Evolutionary conservation across 2,113 vertebrate species (phyloP).

Genomic region (Pomatostomus ruficeps): DNA sequence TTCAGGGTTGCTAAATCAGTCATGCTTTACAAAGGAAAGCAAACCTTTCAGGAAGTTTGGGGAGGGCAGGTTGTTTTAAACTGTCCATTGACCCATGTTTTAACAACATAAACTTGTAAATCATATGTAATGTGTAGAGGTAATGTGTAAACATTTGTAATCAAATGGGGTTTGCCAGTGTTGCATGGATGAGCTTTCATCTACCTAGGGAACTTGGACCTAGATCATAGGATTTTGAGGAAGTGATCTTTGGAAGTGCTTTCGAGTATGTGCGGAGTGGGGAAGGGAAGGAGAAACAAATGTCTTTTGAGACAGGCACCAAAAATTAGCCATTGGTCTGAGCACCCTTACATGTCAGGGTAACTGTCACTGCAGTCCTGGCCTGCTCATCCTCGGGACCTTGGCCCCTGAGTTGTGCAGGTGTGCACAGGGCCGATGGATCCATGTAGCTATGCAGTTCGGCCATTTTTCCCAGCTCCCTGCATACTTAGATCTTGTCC

Average conservation of each 20-base stretch:
- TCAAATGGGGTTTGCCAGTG: not conserved
- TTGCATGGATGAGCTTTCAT: not conserved
- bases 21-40: not conserved
- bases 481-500: not conserved
- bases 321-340: not conserved
- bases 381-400: not conserved
- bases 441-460: not conserved
- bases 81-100: not conserved
- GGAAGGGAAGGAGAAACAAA: not conserved
- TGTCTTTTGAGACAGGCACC: not conserved
- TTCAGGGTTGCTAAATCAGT: not conserved
- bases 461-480: not conserved
- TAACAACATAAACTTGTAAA: not conserved
- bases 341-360: not conserved
- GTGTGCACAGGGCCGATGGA: not conserved
- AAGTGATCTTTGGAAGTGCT: not conserved
- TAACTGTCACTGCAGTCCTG: fast-evolving
- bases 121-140: not conserved
- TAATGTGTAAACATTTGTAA: not conserved
- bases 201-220: not conserved
- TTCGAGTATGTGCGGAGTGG: not conserved
- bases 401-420: not conserved
- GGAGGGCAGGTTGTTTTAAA: not conserved
- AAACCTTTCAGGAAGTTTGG: not conserved
- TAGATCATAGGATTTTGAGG: not conserved